Conservation (phyloP, 2,888 invertebrate genomes). For the Resseliella maxima region DNA sequence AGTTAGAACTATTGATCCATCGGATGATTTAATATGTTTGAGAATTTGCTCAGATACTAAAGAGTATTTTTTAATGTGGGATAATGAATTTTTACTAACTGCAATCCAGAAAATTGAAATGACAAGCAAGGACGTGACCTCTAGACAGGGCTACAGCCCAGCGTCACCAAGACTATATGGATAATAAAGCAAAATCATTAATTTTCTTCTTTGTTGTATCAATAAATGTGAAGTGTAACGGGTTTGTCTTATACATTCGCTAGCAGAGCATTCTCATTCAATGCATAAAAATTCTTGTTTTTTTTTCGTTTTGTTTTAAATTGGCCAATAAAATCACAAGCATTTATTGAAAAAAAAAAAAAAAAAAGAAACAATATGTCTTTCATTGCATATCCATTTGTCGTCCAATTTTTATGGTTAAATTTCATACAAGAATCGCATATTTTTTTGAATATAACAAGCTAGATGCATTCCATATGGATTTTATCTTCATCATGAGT, state of each 20-base stretch:
- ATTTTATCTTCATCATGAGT: slow-evolving; percentile 1
- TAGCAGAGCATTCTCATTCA: background rate
- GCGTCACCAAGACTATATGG: background rate
- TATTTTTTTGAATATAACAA: background rate
- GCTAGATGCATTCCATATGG: background rate
- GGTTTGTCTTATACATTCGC: too few relatives aligned
- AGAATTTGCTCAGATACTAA: background rate
- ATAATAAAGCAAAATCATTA: too few relatives aligned
- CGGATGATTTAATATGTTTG: background rate
- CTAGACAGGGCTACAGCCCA: background rate
- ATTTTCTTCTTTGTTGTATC: background rate
- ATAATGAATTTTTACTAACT: background rate
- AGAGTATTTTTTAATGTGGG: background rate
- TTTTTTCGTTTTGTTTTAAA: too few relatives aligned
- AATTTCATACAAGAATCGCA: background rate
- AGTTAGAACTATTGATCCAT: background rate
- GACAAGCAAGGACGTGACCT: background rate
- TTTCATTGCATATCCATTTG: slow-evolving; percentile 42
- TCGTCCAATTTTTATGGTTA: background rate
- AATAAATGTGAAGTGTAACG: too few relatives aligned
- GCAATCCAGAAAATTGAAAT: background rate
- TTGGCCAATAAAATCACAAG: background rate
- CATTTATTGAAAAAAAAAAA: background rate
- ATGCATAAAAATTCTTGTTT: background rate
- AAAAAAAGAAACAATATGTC: background rate